A percentile compares a stretch with the other conserved stretches of the same genome.
Evolutionary conservation across 2,113 vertebrate species (phyloP).

Genomic region (Conger conger): DNA sequence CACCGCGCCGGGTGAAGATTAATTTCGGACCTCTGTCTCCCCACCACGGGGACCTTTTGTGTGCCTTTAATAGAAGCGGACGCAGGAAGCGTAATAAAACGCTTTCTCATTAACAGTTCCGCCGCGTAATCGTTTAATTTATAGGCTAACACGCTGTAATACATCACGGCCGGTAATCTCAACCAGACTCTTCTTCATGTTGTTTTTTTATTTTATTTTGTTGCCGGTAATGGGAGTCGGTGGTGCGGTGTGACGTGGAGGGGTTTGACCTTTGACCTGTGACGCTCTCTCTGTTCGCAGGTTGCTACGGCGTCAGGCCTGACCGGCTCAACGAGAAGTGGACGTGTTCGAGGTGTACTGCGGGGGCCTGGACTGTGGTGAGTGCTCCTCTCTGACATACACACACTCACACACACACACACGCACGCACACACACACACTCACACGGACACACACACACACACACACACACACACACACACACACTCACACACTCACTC

Average conservation of each 20-base stretch:
- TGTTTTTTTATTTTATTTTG: neutral
- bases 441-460: no score
- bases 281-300: slow-evolving; percentile 56
- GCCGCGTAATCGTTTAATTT: neutral
- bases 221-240: neutral
- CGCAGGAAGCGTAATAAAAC: neutral
- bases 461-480: no score
- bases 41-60: neutral
- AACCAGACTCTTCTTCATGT: neutral
- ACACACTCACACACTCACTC: no score
- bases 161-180: neutral
- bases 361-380: slow-evolving; percentile 83
- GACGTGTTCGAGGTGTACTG: slow-evolving; percentile 85
- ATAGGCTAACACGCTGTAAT: neutral
- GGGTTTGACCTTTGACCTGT: neutral
- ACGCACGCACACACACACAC: neutral
- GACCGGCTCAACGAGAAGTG: slow-evolving; percentile 78
- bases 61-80: slow-evolving; percentile 21
- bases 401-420: neutral
- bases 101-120: neutral
- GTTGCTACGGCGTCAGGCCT: slow-evolving; percentile 88
- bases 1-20: neutral
- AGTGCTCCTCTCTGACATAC: slow-evolving; percentile 41
- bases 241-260: neutral
- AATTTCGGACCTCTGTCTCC: neutral